Conservation (phyloP, 2,113 vertebrate genomes). For the Phaetusa simplex region DNA sequence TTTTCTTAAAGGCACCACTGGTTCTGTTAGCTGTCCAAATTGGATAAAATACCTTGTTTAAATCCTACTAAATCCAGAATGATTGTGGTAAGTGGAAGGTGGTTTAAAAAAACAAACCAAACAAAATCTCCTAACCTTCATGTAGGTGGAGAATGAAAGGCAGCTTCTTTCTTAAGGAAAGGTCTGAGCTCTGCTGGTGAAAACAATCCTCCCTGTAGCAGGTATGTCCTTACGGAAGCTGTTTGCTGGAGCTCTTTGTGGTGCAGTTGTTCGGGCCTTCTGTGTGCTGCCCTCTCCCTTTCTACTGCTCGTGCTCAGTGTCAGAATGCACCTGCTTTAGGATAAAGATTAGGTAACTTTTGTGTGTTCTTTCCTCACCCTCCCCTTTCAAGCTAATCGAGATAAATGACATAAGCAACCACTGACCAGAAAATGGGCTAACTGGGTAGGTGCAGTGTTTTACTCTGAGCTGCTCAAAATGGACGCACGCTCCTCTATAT, state of each 20-base stretch:
- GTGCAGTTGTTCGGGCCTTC: background rate
- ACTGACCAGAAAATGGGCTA: fast-evolving
- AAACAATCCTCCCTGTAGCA: background rate
- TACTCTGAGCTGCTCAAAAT: background rate
- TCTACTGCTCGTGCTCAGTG: no score
- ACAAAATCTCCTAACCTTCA: no score
- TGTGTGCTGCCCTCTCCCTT: background rate
- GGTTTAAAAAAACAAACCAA: background rate
- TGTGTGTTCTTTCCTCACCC: background rate
- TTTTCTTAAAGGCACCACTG: background rate
- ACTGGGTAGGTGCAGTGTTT: fast-evolving
- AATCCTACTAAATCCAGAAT: background rate
- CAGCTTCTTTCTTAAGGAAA: background rate
- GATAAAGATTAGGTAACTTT: background rate
- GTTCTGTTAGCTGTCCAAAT: background rate
- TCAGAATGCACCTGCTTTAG: fast-evolving
- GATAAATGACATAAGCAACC: background rate
- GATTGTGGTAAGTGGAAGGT: background rate
- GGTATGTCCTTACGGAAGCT: fast-evolving
- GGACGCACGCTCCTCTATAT: fast-evolving
- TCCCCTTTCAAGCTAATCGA: background rate
- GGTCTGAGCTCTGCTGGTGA: background rate
- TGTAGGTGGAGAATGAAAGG: background rate
- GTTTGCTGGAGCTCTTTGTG: background rate
- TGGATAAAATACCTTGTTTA: background rate